Percentiles rank a stretch among this genome's conserved stretches.
Conservation (phyloP, 2,113 vertebrate genomes). For the Platanista minor region DNA sequence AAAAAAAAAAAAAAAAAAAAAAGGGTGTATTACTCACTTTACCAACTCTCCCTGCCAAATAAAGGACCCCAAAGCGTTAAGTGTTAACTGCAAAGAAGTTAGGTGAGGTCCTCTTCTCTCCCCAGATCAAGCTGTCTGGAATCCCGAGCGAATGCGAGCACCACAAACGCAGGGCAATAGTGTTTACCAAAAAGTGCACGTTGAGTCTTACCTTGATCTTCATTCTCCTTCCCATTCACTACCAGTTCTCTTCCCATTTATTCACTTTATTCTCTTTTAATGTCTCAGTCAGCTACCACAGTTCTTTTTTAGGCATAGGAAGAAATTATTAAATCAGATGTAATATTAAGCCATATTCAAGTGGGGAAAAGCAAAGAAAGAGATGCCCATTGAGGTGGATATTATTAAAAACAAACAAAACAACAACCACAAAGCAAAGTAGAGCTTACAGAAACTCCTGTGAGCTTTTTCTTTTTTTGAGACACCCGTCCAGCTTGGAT, state of each 20-base stretch:
- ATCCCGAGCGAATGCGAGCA: not conserved
- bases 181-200: not conserved
- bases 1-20: too few species aligned
- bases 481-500: not conserved
- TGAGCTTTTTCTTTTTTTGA: not conserved
- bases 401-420: not conserved
- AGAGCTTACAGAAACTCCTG: not conserved
- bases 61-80: not conserved
- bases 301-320: not conserved
- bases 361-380: not conserved
- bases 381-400: not conserved
- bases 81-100: not conserved
- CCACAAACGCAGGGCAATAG: not conserved
- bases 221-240: not conserved
- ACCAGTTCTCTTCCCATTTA: not conserved
- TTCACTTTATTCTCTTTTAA: not conserved
- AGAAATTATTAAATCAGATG: not conserved
- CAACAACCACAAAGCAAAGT: not conserved
- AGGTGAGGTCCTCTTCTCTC: not conserved
- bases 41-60: not conserved
- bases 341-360: not conserved
- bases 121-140: not conserved
- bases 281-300: not conserved
- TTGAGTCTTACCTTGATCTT: not conserved
- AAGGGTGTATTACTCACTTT: not conserved